phyloP scores from a whole-genome alignment of 2,888 invertebrate genomes.

The Digitonthophagus gazella region DNA sequence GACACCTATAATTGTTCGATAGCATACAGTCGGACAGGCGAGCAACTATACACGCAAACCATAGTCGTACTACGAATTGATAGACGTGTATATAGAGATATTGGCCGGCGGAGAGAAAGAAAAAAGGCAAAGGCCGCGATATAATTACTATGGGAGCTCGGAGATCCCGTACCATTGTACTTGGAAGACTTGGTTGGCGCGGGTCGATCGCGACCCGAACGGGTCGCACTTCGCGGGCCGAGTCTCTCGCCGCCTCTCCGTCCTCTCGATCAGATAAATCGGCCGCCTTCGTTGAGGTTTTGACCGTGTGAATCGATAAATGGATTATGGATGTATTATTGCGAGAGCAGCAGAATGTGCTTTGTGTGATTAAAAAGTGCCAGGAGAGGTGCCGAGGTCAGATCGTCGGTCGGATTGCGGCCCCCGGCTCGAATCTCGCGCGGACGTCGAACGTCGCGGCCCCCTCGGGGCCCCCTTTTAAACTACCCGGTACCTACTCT shows the following conservation, averaged over 20 bases:
- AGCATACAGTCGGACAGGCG: conserved; percentile 50
- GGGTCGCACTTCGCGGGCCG: not conserved
- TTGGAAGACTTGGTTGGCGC: conserved; percentile 5
- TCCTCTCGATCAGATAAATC: conserved; percentile 48
- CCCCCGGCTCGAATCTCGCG: not conserved
- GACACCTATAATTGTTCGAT: conserved; percentile 50
- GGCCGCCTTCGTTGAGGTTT: conserved; percentile 47
- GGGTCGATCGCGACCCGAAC: conserved; percentile 6
- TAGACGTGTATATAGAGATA: conserved; percentile 39
- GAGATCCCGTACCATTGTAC: conserved; percentile 9
- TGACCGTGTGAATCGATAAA: conserved; percentile 52
- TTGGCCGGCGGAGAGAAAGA: conserved; percentile 26
- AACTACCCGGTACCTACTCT: not conserved
- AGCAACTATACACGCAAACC: conserved; percentile 35
- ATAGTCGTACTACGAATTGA: not conserved
- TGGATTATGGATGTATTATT: conserved; percentile 46
- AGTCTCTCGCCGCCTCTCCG: conserved; percentile 3
- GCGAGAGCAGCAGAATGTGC: conserved; percentile 32
- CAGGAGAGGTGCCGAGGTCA: conserved; percentile 30
- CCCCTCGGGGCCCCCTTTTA: not conserved
- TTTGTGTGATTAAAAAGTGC: conserved; percentile 32
- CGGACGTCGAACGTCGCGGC: not conserved
- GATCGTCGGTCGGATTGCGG: conserved; percentile 18
- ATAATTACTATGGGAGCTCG: conserved; percentile 38
- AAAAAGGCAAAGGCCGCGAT: conserved; percentile 26